Evolutionary conservation across 2,113 vertebrate genomes (phyloP), one percentile per base, ranked within the genome.

Genomic region (Corydoras maculifer): DNA sequence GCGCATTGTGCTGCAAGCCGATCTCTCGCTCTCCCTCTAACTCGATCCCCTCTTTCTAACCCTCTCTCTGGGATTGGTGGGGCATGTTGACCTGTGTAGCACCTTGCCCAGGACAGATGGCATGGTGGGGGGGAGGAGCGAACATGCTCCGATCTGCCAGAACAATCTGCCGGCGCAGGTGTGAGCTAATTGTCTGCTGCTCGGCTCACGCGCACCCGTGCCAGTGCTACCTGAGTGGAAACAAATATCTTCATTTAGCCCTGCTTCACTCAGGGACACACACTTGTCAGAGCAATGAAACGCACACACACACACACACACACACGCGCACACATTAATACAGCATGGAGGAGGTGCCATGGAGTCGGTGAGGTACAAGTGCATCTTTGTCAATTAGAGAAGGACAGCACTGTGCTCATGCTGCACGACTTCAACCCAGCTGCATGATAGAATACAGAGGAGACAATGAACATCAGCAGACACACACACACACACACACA

Each of bases 151-250:
- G 91, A 91, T 91, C 92, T 93, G 92, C 91, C 91, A 92, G 90
- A 91, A 88, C 93, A 94, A 94, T 95, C 92, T 97, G 93, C 88
- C 82, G 81, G 84, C 92, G 89, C 92, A 94, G 93, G 93, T 97
- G 93, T 92, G 87, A 88, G 84, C 89, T 93, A 96, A 96, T 94
- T 92, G 92, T 93, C 91, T 92, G 88, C 77, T 90, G 88, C 91
- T 86, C 86, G 84, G 87, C 49, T 53, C 67, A 69, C 68, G 53
- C 68, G 54, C 55, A 62, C 69, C 35, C 87, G 62, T 65, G 91
- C 88, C 85, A 85, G 81, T 78, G 81, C 85, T 90, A 91, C 87
- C 88, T 84, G 88, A 87, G 87, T 84, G 81, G 86, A 88, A 88
- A 92, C 86, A 86, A 88, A 90, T 84, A 88, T 88, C 89, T 89